Base-by-base conservation (phyloP, 2,888 invertebrate genomes). In the Stenurella melanura region DNA sequence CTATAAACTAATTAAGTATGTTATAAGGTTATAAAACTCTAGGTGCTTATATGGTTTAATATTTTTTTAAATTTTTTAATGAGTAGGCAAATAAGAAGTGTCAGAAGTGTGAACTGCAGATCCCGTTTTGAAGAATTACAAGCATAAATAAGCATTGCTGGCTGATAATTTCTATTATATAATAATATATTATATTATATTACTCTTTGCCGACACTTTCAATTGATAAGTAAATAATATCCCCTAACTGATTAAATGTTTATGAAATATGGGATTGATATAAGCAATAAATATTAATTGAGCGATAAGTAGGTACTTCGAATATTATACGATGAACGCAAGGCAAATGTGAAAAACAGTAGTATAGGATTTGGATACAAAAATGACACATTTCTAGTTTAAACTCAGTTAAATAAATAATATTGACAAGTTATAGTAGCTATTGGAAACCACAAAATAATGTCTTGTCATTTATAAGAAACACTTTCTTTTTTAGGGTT, bases 1-100 rank as follows among this genome's bases (percentile, higher is more conserved):
- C 77, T 80, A 83, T 83, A 84, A 84, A 83, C 74, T 80, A 80
- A 84, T 83, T 83, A 84, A 78, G 70, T 66, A 56, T 54, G 30
- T 18, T 70, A 58, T 30, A 69, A 70, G 3, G 34, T 50, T 19
- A 64, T 64, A 64, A 64, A 64, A 34, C 9, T 18, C 38, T 64
- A 18, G 18, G 64, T 64, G 9, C 64, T 64, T 61, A 30, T 60
- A 38, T 70, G 38, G 38, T 58, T 70, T 58, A 69, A 69, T 57
- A 61, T 42, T 26, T 70, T 70, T 50, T 38, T 60, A 70, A 42
- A 60, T 42, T 70, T 70, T 42, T 19, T 19, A 42, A n/a, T 19
- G 15, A 10, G 63, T 7, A 3, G 18, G 18, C 12, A 42, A 64
- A 38, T 17, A 63, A 30, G 10, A 56, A 56, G 0, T 60, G 30